These are phyloP conservation scores for Petrocephalus schoutedeni DNA, from an alignment of 2,797 vertebrate genomes.

Conservation along the genomic window DNA sequence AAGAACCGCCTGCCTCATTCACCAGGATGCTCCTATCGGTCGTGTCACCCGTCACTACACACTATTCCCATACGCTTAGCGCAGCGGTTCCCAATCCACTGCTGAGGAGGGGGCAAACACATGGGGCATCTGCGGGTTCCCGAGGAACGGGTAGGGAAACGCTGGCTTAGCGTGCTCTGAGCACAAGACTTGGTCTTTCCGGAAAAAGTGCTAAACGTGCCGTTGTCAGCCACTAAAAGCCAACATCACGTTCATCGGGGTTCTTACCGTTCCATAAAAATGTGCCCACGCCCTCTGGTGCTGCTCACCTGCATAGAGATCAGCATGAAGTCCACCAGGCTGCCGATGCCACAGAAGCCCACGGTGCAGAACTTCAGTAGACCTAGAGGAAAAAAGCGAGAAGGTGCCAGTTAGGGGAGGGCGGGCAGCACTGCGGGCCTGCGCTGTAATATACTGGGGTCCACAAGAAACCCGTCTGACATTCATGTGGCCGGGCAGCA, in stretches of 20 bases:
- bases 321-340: slow-evolving; percentile 90
- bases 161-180: background rate
- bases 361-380: slow-evolving; percentile 96
- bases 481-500: background rate
- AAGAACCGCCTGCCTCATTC: background rate
- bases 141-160: background rate
- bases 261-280: background rate
- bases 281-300: background rate
- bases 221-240: background rate
- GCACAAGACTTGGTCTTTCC: background rate
- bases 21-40: background rate
- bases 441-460: background rate
- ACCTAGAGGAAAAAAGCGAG: slow-evolving; percentile 54
- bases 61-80: background rate
- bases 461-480: background rate
- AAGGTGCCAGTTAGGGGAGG: background rate
- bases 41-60: background rate
- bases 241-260: background rate
- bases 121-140: background rate
- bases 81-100: background rate
- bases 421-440: background rate
- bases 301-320: slow-evolving; percentile 94
- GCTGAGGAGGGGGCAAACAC: background rate
- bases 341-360: slow-evolving; percentile 96
- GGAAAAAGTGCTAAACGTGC: background rate